phyloP scores from a whole-genome alignment of 2,797 vertebrate genomes.

The Galagoides demidoff region DNA sequence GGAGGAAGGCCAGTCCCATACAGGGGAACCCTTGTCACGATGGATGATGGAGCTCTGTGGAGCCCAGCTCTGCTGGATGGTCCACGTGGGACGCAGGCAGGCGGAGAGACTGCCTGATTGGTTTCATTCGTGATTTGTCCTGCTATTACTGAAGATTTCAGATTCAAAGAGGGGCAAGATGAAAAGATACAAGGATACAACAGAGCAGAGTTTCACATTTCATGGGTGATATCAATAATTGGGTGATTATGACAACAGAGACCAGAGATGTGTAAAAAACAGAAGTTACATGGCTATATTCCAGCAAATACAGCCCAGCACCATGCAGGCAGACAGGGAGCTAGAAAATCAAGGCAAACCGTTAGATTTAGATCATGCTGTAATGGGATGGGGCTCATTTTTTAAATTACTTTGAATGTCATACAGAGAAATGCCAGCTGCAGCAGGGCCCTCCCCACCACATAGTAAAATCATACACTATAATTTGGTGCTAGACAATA shows the following conservation, averaged over 20 bases:
- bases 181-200: not conserved
- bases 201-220: not conserved
- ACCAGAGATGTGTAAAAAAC: not conserved
- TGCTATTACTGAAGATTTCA: not conserved
- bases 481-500: not conserved
- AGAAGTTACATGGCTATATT: not conserved
- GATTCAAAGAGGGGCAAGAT: not conserved
- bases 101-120: not conserved
- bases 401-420: not conserved
- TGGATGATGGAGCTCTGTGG: not conserved
- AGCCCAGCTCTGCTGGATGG: rapidly evolving
- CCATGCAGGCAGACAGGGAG: not conserved
- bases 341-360: not conserved
- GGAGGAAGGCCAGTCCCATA: not conserved
- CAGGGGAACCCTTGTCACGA: not conserved
- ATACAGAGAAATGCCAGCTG: not conserved
- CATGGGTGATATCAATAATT: not conserved
- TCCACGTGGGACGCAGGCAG: not conserved
- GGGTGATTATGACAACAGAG: not conserved
- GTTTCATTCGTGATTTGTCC: not conserved
- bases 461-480: not conserved
- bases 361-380: not conserved
- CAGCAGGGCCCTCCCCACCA: not conserved
- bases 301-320: not conserved
- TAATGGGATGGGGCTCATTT: not conserved